Base-by-base conservation (phyloP, 2,797 vertebrate species). In the Eulemur mongoz region DNA sequence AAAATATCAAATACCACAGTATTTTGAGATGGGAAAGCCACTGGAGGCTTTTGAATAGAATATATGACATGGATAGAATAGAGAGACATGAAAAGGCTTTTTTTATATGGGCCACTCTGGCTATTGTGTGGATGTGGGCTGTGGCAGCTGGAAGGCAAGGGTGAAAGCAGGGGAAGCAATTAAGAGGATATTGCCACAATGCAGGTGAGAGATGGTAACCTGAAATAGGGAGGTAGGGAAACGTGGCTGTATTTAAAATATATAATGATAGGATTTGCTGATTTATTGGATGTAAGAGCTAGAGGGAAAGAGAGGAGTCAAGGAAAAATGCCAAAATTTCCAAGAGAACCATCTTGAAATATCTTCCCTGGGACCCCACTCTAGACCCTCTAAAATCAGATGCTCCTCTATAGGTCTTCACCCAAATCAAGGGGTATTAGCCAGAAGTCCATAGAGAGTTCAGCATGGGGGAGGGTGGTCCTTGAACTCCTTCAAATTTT, bases 11-110 rank as follows among this genome's bases (percentile, higher is more conserved):
- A 80, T 88, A 40, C 50, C 90, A 84, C 27, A 72, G 17, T 87
- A 84, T 91, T 95, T 59, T 57, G 67, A 92, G 67, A 93, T 17
- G 43, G 10, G 67, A 96, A 96, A 90, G 81, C 52, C 57, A 65
- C 40, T 61, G 25, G 81, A 95, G 35, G 65, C 52, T 96, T 87
- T 35, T 59, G 23, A 93, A 65, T 59, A 93, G 54, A 90, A 45
- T 40, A 76, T 30, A 20, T 27, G 35, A 72, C 4, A 11, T 11
- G 75, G 89, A 92, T 12, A 43, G 25, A 73, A 82, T 15, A 57
- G 38, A 79, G 52, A 91, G 70, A 91, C 17, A 69, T 20, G 30
- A 72, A 83, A 86, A 92, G 23, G 7, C 32, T 30, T 82, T 76
- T 79, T 57, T 65, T 2, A 59, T 35, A 75, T 14, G 4, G 92